Conservation (phyloP, 2,888 invertebrate species). For the Zele albiditarsus region DNA sequence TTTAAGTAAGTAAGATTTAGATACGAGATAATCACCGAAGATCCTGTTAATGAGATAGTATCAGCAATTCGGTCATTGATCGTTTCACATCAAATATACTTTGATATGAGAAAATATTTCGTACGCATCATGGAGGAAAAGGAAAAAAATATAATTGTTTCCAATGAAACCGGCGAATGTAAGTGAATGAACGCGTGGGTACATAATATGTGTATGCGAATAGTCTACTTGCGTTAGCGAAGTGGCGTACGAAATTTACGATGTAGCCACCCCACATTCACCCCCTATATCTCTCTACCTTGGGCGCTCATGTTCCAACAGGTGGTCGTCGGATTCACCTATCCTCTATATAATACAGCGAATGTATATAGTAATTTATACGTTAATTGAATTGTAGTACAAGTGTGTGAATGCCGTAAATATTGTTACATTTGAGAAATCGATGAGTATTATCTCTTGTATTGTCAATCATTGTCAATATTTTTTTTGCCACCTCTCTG, state of each 20-base stretch:
- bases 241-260: conserved; percentile 69
- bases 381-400: conserved; percentile 69
- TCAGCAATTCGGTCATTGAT: conserved; percentile 26
- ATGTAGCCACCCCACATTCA: conserved; percentile 68
- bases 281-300: conserved; percentile 61
- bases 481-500: no score
- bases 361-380: conserved; percentile 71
- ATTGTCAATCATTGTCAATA: no score
- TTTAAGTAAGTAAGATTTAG: neutral
- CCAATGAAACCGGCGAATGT: neutral
- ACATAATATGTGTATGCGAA: conserved; percentile 44
- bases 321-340: conserved; percentile 70
- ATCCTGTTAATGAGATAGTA: conserved; percentile 52
- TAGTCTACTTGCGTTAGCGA: conserved; percentile 45
- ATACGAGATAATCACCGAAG: conserved; percentile 38
- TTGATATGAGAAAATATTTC: conserved; percentile 27
- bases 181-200: neutral
- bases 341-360: conserved; percentile 33
- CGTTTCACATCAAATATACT: neutral
- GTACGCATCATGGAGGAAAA: no score
- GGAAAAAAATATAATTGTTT: no score
- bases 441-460: no score
- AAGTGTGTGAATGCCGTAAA: neutral
- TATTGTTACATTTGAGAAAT: no score
- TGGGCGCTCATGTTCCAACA: conserved; percentile 63